Percentiles rank a stretch among this genome's conserved stretches.
phyloP scores from a whole-genome alignment of 2,888 invertebrate genomes.

The Oscheius sp. region DNA sequence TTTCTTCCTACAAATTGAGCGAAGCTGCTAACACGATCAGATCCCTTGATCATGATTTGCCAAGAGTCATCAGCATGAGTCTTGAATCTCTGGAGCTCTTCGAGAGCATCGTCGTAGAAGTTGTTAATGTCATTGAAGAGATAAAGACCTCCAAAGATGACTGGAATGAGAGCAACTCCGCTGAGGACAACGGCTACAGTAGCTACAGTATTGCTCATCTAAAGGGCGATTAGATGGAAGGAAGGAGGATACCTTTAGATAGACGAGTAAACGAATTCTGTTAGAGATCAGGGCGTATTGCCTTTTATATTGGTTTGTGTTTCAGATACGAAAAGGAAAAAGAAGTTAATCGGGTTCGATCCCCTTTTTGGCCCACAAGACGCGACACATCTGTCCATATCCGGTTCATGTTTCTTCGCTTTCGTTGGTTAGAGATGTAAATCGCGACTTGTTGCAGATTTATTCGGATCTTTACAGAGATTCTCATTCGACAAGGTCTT shows the following conservation, averaged over 20 bases:
- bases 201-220: slow-evolving; percentile 24
- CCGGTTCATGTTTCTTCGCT: too few relatives aligned
- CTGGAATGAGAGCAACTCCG: slow-evolving; percentile 19
- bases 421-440: too few relatives aligned
- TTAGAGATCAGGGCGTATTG: neutral
- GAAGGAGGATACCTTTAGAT: neutral
- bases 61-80: slow-evolving; percentile 8
- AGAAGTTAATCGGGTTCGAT: slow-evolving; percentile 6
- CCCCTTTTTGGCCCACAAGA: slow-evolving; percentile 6
- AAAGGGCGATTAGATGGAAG: neutral
- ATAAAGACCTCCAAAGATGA: slow-evolving; percentile 18
- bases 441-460: too few relatives aligned
- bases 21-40: neutral
- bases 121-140: slow-evolving; percentile 58
- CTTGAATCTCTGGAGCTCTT: slow-evolving; percentile 55
- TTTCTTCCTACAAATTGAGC: slow-evolving; percentile 14
- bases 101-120: slow-evolving; percentile 54
- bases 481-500: neutral
- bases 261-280: neutral
- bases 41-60: slow-evolving; percentile 4
- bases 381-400: neutral
- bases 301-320: slow-evolving; percentile 2
- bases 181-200: slow-evolving; percentile 15
- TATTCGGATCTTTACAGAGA: too few relatives aligned
- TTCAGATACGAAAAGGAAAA: neutral